A percentile compares a stretch with the other conserved stretches of the same genome.
phyloP scores from a whole-genome alignment of 2,113 vertebrate species.

The Morone chrysops region DNA sequence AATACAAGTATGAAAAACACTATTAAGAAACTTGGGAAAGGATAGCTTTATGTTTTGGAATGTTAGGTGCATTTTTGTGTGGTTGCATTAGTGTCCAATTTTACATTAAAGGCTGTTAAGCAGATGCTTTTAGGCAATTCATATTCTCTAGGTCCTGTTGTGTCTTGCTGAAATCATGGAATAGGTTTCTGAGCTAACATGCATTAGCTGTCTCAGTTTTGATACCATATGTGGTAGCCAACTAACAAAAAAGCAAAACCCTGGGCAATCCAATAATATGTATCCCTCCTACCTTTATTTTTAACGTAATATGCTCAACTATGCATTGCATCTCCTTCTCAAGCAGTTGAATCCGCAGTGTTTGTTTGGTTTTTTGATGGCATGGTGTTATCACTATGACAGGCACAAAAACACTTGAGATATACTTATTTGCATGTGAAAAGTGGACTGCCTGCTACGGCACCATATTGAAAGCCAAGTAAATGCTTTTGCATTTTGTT shows the following conservation, averaged over 20 bases:
- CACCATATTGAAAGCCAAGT: neutral
- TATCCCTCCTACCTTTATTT: neutral
- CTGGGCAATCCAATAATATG: too few species aligned
- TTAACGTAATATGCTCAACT: neutral
- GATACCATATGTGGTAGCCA: too few species aligned
- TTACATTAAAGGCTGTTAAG: neutral
- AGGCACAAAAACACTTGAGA: neutral
- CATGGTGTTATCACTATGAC: neutral
- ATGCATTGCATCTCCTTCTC: neutral
- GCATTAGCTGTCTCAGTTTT: too few species aligned
- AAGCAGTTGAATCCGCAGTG: too few species aligned
- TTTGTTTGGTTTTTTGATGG: neutral
- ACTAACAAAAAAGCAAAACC: too few species aligned
- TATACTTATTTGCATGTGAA: neutral
- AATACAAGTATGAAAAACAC: constrained; percentile 13
- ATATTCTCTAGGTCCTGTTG: neutral
- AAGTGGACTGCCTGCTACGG: neutral
- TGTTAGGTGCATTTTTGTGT: constrained; percentile 6
- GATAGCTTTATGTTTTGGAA: constrained; percentile 16
- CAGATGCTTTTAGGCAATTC: neutral
- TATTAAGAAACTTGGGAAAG: constrained; percentile 30
- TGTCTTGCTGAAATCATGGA: neutral
- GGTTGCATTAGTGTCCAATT: neutral
- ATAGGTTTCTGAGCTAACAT: neutral
- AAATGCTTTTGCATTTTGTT: neutral